Evolutionary conservation across 2,888 invertebrate genomes (phyloP).

Genomic region (Drosophila merina): DNA sequence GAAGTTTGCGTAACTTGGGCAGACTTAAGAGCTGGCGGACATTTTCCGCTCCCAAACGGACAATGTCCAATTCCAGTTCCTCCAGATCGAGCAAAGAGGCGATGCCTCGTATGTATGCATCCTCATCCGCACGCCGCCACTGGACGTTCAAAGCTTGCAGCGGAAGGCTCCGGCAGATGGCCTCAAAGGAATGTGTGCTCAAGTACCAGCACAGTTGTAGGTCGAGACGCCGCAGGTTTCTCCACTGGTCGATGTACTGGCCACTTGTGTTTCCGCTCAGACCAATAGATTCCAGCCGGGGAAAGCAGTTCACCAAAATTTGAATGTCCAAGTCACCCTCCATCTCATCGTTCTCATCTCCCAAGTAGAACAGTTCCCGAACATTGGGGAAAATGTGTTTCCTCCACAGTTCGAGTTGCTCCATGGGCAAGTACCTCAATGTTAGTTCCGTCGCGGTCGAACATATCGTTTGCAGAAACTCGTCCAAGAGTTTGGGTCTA

Average conservation of each 20-base stretch:
- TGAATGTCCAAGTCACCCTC: conserved; percentile 18
- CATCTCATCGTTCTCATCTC: conserved; percentile 11
- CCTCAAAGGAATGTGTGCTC: conserved; percentile 4
- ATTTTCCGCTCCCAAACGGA: conserved; percentile 10
- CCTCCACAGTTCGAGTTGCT: conserved; percentile 17
- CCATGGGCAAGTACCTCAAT: conserved; percentile 13
- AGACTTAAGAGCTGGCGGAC: conserved; percentile 10
- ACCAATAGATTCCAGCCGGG: conserved; percentile 17
- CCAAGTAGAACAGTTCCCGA: conserved; percentile 17
- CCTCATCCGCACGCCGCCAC: conserved; percentile 15
- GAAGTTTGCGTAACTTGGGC: conserved; percentile 18
- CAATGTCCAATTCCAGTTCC: conserved; percentile 33
- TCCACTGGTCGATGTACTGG: conserved; percentile 19
- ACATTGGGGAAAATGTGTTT: conserved; percentile 10
- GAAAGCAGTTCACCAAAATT: conserved; percentile 24
- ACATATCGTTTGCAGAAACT: conserved; percentile 22
- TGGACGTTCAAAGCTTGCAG: conserved; percentile 22
- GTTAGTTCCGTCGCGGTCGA: conserved; percentile 9
- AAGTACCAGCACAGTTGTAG: conserved; percentile 35
- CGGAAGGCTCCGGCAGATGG: conserved; percentile 24
- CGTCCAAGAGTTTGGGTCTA: neutral
- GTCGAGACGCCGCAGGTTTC: conserved; percentile 26
- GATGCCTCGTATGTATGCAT: conserved; percentile 12
- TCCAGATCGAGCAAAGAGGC: conserved; percentile 7
- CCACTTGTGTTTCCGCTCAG: conserved; percentile 29